Base-by-base conservation (phyloP, 2,888 invertebrate genomes). In the Diarsia dahlii region DNA sequence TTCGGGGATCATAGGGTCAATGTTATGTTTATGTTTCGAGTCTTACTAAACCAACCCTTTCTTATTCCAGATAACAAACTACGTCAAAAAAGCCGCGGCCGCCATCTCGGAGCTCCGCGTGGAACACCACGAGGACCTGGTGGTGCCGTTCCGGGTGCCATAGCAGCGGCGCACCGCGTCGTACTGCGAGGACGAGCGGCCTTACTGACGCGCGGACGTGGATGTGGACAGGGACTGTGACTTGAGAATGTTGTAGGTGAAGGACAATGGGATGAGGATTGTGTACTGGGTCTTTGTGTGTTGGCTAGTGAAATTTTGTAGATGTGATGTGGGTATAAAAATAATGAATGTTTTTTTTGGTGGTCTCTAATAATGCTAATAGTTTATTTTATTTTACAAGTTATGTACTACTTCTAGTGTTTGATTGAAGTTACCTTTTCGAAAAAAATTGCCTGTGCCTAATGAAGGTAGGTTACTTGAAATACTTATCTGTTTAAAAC, bases 111-210 rank as follows among this genome's bases (percentile, higher is more conserved):
- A 98, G 84, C 97, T 99, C n/a, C 97, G 98, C 91, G 98, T 99
- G 75, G 98, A 98, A 90, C 99, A 99, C 91, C 98, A 98, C 92
- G 99, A 99, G 93, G 98, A 99, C 89, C 95, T 99, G 88, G 99
- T 99, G 79, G 99, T 99, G 72, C 98, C 99, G 15, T 99, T 99
- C 97, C 97, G 98, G 91, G 98, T 98, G 83, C 98, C 98, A 84
- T 98, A 97, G 97, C 95, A 89, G 58, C 72, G 82, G 85, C 68
- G 88, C 20, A 72, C 75, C 70, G 75, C 69, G 71, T 84, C 89
- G 13, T 83, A 82, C 70, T 82, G 84, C 69, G 89, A 88, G 82
- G 86, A 89, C 82, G 81, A 86, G 68, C 89, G 87, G 76, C 76
- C 78, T 60, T 88, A 88, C 85, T 84, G 88, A 85, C 83, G 74